phyloP scores from a whole-genome alignment of 2,888 invertebrate species.

The Eupithecia insigniata region DNA sequence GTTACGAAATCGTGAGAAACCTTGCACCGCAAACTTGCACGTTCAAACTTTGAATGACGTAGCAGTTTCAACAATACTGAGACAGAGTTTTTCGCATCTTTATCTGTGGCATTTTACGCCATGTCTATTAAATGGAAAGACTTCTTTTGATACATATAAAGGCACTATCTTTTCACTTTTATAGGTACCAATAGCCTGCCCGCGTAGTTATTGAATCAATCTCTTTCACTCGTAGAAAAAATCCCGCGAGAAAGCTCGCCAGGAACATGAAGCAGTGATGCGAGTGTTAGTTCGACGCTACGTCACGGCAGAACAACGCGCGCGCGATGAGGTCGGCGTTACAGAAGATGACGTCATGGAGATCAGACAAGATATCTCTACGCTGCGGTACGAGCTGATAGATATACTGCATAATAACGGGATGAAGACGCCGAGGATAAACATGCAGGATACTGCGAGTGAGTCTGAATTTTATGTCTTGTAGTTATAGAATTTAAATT shows the following conservation, averaged over 20 bases:
- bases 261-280: slow-evolving; percentile 93
- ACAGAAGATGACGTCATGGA: slow-evolving; percentile 99
- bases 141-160: background rate
- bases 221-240: slow-evolving; percentile 84
- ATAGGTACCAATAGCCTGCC: background rate
- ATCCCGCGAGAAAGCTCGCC: slow-evolving; percentile 88
- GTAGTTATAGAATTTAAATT: background rate
- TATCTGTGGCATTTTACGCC: background rate
- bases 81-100: background rate
- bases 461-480: slow-evolving; percentile 32
- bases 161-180: background rate
- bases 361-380: slow-evolving; percentile 98
- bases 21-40: too few relatives aligned
- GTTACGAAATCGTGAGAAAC: too few relatives aligned
- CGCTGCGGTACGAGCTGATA: slow-evolving; percentile 95
- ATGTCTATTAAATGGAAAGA: background rate
- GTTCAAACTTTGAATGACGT: background rate
- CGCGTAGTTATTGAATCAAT: background rate
- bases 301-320: slow-evolving; percentile 94
- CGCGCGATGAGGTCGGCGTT: slow-evolving; percentile 95
- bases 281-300: slow-evolving; percentile 94
- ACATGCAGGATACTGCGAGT: slow-evolving; percentile 87
- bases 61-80: background rate
- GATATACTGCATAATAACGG: slow-evolving; percentile 96
- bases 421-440: slow-evolving; percentile 91